Percentiles rank a stretch among this genome's conserved stretches.
Evolutionary conservation across 2,888 invertebrate species (phyloP).

Genomic region (Brachylomia viminalis): DNA sequence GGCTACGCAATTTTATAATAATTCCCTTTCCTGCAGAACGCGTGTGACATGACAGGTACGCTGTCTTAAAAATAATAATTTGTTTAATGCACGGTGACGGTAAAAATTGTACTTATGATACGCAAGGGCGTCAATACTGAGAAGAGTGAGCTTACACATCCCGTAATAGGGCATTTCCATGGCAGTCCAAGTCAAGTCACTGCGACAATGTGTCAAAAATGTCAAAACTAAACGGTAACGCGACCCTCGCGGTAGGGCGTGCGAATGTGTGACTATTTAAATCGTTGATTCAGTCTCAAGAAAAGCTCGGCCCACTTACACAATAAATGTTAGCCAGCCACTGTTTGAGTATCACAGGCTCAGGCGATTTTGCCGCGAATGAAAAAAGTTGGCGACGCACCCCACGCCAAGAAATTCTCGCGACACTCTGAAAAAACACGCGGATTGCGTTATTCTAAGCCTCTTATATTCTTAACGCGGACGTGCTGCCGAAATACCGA

Average conservation of each 20-base stretch:
- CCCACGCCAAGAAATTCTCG: constrained; percentile 70
- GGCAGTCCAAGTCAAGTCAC: too few relatives aligned
- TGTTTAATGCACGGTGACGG: neutral
- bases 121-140: too few relatives aligned
- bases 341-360: constrained; percentile 49
- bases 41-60: too few relatives aligned
- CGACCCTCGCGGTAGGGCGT: too few relatives aligned
- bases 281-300: neutral
- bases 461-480: constrained; percentile 85
- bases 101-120: too few relatives aligned
- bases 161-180: too few relatives aligned
- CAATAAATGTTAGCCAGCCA: neutral
- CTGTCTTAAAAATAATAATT: neutral
- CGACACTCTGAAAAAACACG: constrained; percentile 72
- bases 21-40: neutral
- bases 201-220: too few relatives aligned
- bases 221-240: too few relatives aligned
- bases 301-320: neutral
- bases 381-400: constrained; percentile 80
- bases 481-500: constrained; percentile 71
- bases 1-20: neutral
- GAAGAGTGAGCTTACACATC: too few relatives aligned
- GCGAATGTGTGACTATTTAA: too few relatives aligned
- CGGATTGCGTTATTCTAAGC: constrained; percentile 85
- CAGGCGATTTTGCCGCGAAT: constrained; percentile 73